Conservation (phyloP, 1,140 invertebrate species). For the Drosophila dunni region DNA sequence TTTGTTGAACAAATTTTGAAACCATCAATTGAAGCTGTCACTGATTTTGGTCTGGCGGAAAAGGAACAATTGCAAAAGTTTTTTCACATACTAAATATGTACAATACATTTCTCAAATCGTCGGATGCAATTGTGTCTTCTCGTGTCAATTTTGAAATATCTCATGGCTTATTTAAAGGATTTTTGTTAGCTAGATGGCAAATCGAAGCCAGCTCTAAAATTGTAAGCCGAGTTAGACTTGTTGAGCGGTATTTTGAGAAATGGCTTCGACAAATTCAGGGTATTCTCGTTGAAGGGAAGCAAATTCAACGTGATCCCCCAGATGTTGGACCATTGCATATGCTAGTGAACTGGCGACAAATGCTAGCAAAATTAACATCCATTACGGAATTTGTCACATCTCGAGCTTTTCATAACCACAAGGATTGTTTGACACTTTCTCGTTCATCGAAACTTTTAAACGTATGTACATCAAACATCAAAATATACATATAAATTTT, state of each 20-base stretch:
- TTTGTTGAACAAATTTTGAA: conserved; percentile 85
- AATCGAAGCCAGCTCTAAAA: conserved; percentile 70
- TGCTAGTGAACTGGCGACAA: conserved; percentile 93
- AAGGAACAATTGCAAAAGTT: conserved; percentile 86
- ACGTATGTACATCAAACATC: conserved; percentile 85
- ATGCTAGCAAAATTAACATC: conserved; percentile 91
- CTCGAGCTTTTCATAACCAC: conserved; percentile 87
- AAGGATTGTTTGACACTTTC: conserved; percentile 88
- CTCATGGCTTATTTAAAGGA: conserved; percentile 68
- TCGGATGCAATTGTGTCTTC: conserved; percentile 56
- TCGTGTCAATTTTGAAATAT: conserved; percentile 59
- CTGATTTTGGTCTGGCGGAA: conserved; percentile 86
- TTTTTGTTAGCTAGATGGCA: conserved; percentile 70
- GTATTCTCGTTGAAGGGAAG: conserved; percentile 85
- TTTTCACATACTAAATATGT: conserved; percentile 86
- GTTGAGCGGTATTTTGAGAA: conserved; percentile 66
- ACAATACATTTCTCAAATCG: conserved; percentile 85
- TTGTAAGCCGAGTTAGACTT: conserved; percentile 52
- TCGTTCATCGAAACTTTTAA: conserved; percentile 89
- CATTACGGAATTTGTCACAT: conserved; percentile 91
- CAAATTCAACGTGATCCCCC: conserved; percentile 93
- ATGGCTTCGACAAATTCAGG: conserved; percentile 74
- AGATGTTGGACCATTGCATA: conserved; percentile 91
- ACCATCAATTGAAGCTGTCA: conserved; percentile 84
- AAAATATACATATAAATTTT: no score